These are phyloP conservation scores for Limenitis camilla DNA, from an alignment of 2,888 invertebrate species.

Conservation along the genomic window DNA sequence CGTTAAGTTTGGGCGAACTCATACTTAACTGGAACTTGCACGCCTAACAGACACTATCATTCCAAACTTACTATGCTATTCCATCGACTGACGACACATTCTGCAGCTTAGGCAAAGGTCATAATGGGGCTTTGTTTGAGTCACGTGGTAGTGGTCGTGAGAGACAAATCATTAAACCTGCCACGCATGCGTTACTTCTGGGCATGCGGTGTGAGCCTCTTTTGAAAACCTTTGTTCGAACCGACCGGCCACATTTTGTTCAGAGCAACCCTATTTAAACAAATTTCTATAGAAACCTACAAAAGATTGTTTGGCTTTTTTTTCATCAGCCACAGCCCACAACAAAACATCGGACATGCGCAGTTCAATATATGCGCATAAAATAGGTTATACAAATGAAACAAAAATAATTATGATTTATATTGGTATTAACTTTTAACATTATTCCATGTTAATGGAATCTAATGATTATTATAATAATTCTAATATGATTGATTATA, in stretches of 20 bases:
- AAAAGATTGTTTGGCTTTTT: slow-evolving; percentile 8
- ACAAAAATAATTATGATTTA: not conserved
- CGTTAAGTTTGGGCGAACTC: slow-evolving; percentile 66
- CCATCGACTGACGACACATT: slow-evolving; percentile 3
- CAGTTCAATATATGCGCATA: not conserved
- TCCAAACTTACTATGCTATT: slow-evolving; percentile 5
- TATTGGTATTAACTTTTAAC: not conserved
- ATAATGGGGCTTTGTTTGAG: slow-evolving; percentile 17
- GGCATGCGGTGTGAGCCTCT: slow-evolving; percentile 17
- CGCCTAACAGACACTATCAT: slow-evolving; percentile 19
- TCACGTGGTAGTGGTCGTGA: not conserved
- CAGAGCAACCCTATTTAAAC: slow-evolving; percentile 4
- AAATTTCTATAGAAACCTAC: slow-evolving; percentile 1
- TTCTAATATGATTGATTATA: not conserved
- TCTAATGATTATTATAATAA: slow-evolving; percentile 41
- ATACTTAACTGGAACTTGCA: slow-evolving; percentile 29
- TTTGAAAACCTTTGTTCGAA: slow-evolving; percentile 18
- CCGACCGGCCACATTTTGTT: not conserved
- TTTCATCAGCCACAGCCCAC: not conserved
- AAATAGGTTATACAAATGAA: not conserved
- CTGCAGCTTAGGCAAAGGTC: slow-evolving; percentile 13
- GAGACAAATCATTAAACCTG: slow-evolving; percentile 21
- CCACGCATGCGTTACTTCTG: slow-evolving; percentile 23
- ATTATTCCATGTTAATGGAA: slow-evolving; percentile 13
- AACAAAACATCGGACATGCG: slow-evolving; percentile 3